phyloP scores from a whole-genome alignment of 2,113 vertebrate genomes.

The Brachypodius melanocephalos region DNA sequence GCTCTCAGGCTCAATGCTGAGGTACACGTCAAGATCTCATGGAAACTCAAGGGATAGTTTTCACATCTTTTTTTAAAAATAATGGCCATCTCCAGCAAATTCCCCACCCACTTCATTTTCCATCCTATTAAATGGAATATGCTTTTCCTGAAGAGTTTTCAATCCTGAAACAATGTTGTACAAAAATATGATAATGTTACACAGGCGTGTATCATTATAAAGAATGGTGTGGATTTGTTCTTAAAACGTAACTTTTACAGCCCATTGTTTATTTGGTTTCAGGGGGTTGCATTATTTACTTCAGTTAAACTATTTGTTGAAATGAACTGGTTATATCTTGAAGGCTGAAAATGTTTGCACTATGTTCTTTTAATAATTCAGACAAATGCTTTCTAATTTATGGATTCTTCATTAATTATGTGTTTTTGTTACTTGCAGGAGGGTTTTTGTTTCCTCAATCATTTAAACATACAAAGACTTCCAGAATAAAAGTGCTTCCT shows the following conservation, averaged over 20 bases:
- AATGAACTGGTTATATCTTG: background rate
- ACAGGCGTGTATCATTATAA: background rate
- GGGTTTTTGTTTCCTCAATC: background rate
- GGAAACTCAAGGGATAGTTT: background rate
- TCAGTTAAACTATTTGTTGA: background rate
- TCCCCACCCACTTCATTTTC: background rate
- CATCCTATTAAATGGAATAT: background rate
- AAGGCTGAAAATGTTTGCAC: background rate
- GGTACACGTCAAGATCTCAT: background rate
- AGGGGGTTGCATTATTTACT: background rate
- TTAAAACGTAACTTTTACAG: background rate
- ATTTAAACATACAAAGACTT: background rate
- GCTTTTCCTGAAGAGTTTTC: background rate
- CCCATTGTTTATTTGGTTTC: background rate
- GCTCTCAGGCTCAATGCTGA: background rate
- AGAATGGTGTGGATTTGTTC: background rate
- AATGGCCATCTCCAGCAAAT: background rate
- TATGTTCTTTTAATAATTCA: background rate
- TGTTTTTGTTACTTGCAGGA: background rate
- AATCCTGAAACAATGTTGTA: background rate
- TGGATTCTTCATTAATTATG: background rate
- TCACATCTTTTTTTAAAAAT: background rate
- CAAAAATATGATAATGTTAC: background rate
- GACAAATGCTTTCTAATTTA: background rate
- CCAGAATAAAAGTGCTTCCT: background rate